phyloP scores from a whole-genome alignment of 2,888 invertebrate species.

The Pristionchus arcanus region DNA sequence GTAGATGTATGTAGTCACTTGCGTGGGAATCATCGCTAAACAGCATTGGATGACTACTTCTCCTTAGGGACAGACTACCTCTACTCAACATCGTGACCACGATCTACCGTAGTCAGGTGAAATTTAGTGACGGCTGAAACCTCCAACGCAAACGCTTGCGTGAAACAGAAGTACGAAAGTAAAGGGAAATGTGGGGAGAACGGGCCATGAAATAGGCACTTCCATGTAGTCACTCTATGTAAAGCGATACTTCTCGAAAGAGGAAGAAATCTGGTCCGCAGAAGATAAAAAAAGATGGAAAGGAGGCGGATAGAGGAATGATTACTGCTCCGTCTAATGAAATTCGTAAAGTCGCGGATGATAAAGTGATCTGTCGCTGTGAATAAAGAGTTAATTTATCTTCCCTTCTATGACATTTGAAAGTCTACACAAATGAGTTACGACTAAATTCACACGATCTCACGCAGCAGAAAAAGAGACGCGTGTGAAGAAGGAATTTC shows the following conservation, averaged over 20 bases:
- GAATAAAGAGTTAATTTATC: not conserved
- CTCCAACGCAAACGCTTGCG: not conserved
- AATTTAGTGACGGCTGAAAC: not conserved
- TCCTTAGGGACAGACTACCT: not conserved
- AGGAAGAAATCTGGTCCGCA: slow-evolving; percentile 8
- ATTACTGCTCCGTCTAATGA: not conserved
- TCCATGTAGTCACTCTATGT: not conserved
- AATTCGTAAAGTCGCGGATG: not conserved
- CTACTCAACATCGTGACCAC: not conserved
- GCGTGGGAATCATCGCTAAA: not conserved
- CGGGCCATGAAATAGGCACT: not conserved
- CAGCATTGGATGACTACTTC: not conserved
- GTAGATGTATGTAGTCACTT: not conserved
- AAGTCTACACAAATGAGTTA: not conserved
- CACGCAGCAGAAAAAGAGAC: not conserved
- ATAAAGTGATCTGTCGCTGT: not conserved
- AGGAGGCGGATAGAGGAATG: not conserved
- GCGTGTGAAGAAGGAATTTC: not conserved
- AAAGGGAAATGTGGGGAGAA: not conserved
- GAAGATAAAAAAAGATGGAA: not conserved
- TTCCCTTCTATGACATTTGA: not conserved
- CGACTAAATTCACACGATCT: not conserved
- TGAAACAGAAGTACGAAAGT: not conserved
- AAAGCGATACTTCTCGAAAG: not conserved
- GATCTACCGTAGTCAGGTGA: not conserved